phyloP scores from a whole-genome alignment of 2,888 invertebrate genomes.

The Mesorhabditis spiculigera region DNA sequence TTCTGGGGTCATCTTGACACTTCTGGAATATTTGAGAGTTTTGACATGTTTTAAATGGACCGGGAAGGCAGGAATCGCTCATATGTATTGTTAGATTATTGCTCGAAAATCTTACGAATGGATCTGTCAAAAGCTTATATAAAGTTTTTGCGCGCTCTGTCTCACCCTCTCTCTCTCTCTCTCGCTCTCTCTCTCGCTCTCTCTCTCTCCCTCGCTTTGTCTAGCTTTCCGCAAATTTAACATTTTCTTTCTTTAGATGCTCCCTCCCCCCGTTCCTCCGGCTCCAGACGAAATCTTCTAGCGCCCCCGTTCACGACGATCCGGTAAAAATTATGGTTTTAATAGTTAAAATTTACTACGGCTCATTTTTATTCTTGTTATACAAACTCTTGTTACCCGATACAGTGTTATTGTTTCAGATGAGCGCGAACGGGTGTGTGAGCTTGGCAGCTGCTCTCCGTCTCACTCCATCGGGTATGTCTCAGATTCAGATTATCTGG shows the following conservation, averaged over 20 bases:
- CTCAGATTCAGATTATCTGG: background rate
- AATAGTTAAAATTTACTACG: background rate
- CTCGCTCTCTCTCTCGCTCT: background rate
- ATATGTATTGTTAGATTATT: too few species aligned
- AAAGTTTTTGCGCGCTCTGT: too few species aligned
- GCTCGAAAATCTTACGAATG: too few species aligned
- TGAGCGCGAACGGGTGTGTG: constrained; percentile 8
- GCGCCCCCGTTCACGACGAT: background rate
- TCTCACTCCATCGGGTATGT: constrained; percentile 51
- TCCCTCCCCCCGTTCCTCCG: background rate
- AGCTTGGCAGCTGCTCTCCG: constrained; percentile 55
- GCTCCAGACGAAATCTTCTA: background rate
- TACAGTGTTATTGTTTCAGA: background rate
- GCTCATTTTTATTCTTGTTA: background rate
- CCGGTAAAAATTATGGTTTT: background rate
- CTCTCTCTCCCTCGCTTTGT: background rate
- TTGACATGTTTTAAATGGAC: too few species aligned
- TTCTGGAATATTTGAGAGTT: too few species aligned
- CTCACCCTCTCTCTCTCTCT: too few species aligned
- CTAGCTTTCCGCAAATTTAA: background rate
- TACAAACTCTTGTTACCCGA: background rate
- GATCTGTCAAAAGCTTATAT: too few species aligned
- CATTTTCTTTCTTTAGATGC: background rate
- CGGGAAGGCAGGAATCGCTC: too few species aligned
- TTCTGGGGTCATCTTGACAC: too few species aligned